phyloP scores from a whole-genome alignment of 2,113 vertebrate genomes.

The Apus apus region DNA sequence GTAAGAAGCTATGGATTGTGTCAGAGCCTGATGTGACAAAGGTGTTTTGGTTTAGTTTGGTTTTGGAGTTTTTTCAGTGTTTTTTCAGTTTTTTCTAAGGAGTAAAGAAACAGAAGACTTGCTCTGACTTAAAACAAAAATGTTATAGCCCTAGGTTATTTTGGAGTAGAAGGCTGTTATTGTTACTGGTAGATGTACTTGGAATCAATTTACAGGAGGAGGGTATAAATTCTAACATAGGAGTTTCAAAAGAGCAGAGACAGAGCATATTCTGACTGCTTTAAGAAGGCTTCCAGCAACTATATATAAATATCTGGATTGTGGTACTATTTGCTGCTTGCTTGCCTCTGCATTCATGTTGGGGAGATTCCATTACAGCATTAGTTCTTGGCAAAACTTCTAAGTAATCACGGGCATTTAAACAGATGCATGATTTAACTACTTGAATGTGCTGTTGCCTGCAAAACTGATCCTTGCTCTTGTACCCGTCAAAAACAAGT shows the following conservation, averaged over 20 bases:
- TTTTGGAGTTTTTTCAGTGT: neutral
- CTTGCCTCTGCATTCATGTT: neutral
- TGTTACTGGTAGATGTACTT: neutral
- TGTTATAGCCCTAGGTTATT: conserved; percentile 36
- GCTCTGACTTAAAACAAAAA: conserved; percentile 19
- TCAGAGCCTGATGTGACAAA: neutral
- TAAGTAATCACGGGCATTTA: neutral
- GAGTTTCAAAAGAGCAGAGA: conserved; percentile 25
- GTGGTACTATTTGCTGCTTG: neutral
- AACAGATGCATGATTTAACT: neutral
- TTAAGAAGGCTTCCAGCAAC: conserved; percentile 18
- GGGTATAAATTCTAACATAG: conserved; percentile 23
- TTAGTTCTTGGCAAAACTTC: neutral
- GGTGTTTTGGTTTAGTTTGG: neutral
- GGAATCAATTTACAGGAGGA: conserved; percentile 17
- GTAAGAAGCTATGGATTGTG: neutral
- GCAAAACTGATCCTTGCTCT: neutral
- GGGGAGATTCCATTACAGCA: neutral
- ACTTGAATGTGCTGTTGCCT: neutral
- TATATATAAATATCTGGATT: neutral
- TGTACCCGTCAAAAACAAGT: neutral
- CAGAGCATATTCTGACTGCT: neutral
- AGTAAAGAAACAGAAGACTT: neutral
- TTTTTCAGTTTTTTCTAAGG: neutral
- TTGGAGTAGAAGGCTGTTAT: conserved; percentile 29